Percentiles rank a stretch among this genome's conserved stretches.
These are phyloP conservation scores for Drosophila pseudotakahashii DNA, from an alignment of 2,888 invertebrate genomes.

Conservation along the genomic window DNA sequence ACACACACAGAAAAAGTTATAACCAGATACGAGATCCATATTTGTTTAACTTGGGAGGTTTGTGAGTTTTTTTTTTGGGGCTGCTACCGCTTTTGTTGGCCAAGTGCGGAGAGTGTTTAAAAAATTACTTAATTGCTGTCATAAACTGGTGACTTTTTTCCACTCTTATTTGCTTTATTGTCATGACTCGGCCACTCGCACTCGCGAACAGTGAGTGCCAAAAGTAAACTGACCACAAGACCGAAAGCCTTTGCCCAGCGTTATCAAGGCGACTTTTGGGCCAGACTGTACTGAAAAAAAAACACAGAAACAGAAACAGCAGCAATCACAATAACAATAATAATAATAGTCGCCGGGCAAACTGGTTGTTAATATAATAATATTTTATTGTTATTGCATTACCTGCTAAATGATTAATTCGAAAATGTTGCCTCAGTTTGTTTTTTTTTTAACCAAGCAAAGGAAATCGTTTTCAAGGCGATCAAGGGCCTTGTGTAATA, in stretches of 20 bases:
- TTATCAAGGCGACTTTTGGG: slow-evolving; percentile 7
- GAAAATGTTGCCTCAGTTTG: slow-evolving; percentile 49
- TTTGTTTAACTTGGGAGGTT: slow-evolving; percentile 42
- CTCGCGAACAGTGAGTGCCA: slow-evolving; percentile 42
- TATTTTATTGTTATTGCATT: slow-evolving; percentile 76
- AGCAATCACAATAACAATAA: slow-evolving; percentile 41
- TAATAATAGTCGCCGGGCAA: slow-evolving; percentile 62
- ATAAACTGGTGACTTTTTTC: slow-evolving; percentile 65
- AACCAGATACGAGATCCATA: slow-evolving; percentile 43
- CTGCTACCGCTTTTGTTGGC: slow-evolving; percentile 56
- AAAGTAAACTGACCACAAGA: slow-evolving; percentile 27
- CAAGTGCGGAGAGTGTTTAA: slow-evolving; percentile 65
- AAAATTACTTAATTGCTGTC: slow-evolving; percentile 78
- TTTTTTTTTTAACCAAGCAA: slow-evolving; percentile 30
- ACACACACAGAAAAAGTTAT: slow-evolving; percentile 13
- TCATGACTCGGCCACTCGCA: slow-evolving; percentile 34
- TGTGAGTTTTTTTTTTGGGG: slow-evolving; percentile 33
- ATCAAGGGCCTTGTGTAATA: no score
- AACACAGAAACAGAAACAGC: slow-evolving; percentile 1
- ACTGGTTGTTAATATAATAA: slow-evolving; percentile 74
- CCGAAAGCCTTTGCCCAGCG: neutral
- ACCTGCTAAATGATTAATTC: slow-evolving; percentile 73
- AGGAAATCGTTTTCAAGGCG: slow-evolving; percentile 5
- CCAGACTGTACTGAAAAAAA: slow-evolving; percentile 51
- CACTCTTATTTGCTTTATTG: slow-evolving; percentile 38